A percentile compares a stretch with the other conserved stretches of the same genome.
These are phyloP conservation scores for Batillaria attramentaria DNA, from an alignment of 1,140 invertebrate species.

Conservation along the genomic window DNA sequence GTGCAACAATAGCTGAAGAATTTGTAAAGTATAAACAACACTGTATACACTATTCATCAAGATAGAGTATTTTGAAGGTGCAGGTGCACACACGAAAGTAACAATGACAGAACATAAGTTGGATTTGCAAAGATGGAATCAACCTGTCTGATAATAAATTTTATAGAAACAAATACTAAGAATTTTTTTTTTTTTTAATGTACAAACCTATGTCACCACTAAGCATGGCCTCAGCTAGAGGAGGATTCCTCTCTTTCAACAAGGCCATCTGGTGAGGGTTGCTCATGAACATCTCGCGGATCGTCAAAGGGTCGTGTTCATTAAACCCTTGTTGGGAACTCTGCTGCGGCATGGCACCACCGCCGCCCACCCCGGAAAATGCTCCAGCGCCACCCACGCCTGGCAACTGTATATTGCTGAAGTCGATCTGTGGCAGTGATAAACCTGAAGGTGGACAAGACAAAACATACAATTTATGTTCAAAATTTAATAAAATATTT, in stretches of 20 bases:
- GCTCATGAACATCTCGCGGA: conserved; percentile 90
- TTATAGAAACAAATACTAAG: background rate
- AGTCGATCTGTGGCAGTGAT: conserved; percentile 82
- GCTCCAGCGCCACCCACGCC: conserved; percentile 63
- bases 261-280: conserved; percentile 93
- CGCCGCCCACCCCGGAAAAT: background rate
- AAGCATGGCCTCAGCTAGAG: conserved; percentile 87
- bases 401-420: conserved; percentile 88
- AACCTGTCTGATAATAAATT: background rate
- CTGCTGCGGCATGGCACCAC: background rate
- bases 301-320: conserved; percentile 85
- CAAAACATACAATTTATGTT: background rate
- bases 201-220: conserved; percentile 34
- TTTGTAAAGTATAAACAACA: no score
- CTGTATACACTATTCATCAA: no score
- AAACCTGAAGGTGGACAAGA: conserved; percentile 34
- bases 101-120: no score
- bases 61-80: no score
- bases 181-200: no score
- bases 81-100: no score
- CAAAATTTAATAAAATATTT: no score
- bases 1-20: no score
- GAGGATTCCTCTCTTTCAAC: conserved; percentile 94
- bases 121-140: no score
- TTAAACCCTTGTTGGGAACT: conserved; percentile 47